Percentiles rank a stretch among this genome's conserved stretches.
Conservation (phyloP, 2,797 vertebrate species). For the Coranthus polyacanthus region DNA sequence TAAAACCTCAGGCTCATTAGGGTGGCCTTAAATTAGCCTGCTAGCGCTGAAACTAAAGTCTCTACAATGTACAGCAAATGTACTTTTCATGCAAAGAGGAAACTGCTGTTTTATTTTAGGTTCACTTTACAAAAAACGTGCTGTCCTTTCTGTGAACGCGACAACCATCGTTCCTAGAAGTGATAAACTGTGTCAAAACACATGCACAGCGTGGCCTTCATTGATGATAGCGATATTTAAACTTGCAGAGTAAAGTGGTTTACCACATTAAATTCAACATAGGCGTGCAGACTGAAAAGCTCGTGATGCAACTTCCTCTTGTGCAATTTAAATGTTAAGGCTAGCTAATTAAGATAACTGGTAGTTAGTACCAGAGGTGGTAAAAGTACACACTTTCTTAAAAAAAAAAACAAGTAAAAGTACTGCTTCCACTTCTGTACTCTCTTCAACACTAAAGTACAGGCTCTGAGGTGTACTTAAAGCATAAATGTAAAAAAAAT, state of each 20-base stretch:
- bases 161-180: conserved; percentile 71
- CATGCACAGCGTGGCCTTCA: conserved; percentile 23
- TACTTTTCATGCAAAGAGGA: conserved; percentile 50
- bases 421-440: too few relatives aligned
- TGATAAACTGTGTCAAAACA: conserved; percentile 46
- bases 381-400: too few relatives aligned
- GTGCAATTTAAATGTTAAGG: conserved; percentile 55
- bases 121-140: conserved; percentile 32
- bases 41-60: background rate
- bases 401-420: too few relatives aligned
- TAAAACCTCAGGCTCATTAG: conserved; percentile 33
- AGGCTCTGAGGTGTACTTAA: too few relatives aligned
- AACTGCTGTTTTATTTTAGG: conserved; percentile 68
- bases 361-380: background rate
- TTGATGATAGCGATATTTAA: conserved; percentile 51
- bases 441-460: too few relatives aligned
- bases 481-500: too few relatives aligned
- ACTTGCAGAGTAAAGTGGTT: conserved; percentile 49
- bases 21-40: background rate
- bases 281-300: conserved; percentile 12
- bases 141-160: conserved; percentile 57
- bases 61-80: background rate
- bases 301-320: conserved; percentile 63
- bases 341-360: conserved; percentile 4
- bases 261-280: conserved; percentile 46